phyloP scores from a whole-genome alignment of 2,113 vertebrate species.

The Lutjanus erythropterus region DNA sequence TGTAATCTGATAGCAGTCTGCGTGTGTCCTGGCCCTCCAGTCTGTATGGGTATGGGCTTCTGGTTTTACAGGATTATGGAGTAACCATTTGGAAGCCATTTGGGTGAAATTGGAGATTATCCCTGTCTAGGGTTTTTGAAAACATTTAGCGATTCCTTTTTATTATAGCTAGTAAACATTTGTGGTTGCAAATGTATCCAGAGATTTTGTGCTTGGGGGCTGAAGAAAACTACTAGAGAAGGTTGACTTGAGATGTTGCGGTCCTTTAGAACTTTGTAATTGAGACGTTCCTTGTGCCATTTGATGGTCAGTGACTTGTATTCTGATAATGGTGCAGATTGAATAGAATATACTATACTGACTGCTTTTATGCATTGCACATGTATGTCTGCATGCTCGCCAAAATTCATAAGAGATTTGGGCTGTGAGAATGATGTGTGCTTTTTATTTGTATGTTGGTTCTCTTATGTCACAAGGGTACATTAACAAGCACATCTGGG shows the following conservation, averaged over 20 bases:
- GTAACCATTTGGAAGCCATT: slow-evolving; percentile 73
- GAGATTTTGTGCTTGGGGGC: slow-evolving; percentile 26
- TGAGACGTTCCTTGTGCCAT: background rate
- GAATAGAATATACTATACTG: background rate
- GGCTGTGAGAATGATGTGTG: slow-evolving; percentile 4
- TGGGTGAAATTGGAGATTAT: slow-evolving; percentile 67
- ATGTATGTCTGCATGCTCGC: background rate
- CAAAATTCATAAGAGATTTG: slow-evolving; percentile 2
- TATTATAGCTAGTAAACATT: slow-evolving; percentile 57
- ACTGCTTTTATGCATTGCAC: slow-evolving; percentile 5
- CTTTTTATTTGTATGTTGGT: background rate
- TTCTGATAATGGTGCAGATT: slow-evolving; percentile 4
- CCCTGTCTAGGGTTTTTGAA: slow-evolving; percentile 52
- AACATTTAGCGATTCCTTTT: slow-evolving; percentile 60
- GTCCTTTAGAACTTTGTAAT: background rate
- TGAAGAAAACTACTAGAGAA: background rate
- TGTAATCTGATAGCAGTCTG: slow-evolving; percentile 78
- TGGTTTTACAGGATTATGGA: slow-evolving; percentile 73
- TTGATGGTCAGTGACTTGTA: slow-evolving; percentile 1
- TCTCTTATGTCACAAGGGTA: background rate
- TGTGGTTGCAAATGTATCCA: slow-evolving; percentile 43
- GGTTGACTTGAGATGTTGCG: background rate
- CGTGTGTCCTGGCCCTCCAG: slow-evolving; percentile 64
- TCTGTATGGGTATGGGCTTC: slow-evolving; percentile 64
- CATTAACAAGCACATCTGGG: background rate